Conservation (phyloP, 2,113 vertebrate genomes). For the Maccullochella peelii region DNA sequence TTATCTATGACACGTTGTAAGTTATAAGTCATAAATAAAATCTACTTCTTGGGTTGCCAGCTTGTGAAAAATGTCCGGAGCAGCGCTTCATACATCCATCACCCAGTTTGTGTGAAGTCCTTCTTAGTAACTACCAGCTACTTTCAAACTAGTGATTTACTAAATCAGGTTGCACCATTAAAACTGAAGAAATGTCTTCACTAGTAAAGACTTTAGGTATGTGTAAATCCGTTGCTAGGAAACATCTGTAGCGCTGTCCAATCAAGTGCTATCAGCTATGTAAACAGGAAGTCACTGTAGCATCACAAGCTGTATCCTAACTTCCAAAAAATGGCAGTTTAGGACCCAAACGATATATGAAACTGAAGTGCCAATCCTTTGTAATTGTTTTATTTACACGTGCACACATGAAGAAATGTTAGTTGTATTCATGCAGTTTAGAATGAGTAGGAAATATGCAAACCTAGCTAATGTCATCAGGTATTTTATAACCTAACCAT, state of each 20-base stretch:
- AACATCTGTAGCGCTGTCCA: not conserved
- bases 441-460: too few relatives aligned
- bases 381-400: not conserved
- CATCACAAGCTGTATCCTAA: too few relatives aligned
- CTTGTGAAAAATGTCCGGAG: not conserved
- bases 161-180: not conserved
- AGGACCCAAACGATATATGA: not conserved
- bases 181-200: not conserved
- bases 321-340: not conserved
- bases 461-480: not conserved
- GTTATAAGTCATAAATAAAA: not conserved
- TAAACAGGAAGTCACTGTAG: too few relatives aligned
- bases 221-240: too few relatives aligned
- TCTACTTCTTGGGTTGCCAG: not conserved
- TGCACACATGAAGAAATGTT: not conserved
- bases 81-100: not conserved
- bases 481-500: too few relatives aligned
- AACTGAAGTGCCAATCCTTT: not conserved
- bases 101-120: not conserved
- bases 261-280: not conserved
- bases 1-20: not conserved
- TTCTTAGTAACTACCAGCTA: not conserved
- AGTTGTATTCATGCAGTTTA: not conserved
- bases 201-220: not conserved
- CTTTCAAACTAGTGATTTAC: not conserved